Percentiles rank a stretch among this genome's conserved stretches.
Evolutionary conservation across 2,888 invertebrate species (phyloP).

Genomic region (Tolmerus cingulatus): DNA sequence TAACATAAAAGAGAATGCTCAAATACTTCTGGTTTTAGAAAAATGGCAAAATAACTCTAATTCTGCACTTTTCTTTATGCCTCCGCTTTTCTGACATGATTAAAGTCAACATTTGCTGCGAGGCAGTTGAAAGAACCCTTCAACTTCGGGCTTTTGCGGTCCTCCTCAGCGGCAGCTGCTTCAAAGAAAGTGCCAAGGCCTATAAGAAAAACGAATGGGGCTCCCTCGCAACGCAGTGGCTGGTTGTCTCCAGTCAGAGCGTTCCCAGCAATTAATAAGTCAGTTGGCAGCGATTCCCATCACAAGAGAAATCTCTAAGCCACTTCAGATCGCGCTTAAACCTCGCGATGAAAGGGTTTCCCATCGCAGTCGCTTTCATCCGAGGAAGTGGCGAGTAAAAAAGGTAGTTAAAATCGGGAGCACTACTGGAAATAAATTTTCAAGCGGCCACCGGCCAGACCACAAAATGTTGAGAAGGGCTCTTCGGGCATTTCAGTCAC

Average conservation of each 20-base stretch:
- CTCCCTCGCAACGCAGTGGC: not conserved
- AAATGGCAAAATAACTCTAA: not conserved
- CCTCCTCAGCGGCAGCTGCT: not conserved
- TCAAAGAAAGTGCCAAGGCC: not conserved
- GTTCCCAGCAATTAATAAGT: slow-evolving; percentile 18
- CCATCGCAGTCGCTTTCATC: slow-evolving; percentile 4
- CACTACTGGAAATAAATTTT: not conserved
- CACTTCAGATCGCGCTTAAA: not conserved
- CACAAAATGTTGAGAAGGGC: not conserved
- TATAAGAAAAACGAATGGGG: not conserved
- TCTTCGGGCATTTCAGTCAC: slow-evolving; percentile 14
- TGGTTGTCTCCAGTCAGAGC: not conserved
- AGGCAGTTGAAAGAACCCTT: not conserved
- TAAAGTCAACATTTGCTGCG: not conserved
- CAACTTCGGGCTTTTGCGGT: not conserved
- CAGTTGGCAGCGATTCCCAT: not conserved
- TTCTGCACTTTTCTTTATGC: not conserved
- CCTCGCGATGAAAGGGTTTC: slow-evolving; percentile 1
- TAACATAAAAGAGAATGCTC: not conserved
- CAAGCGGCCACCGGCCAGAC: not conserved
- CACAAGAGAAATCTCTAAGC: not conserved
- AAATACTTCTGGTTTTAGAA: not conserved
- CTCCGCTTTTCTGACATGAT: not conserved
- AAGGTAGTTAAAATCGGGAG: not conserved
- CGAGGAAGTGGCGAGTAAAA: not conserved